Percentiles rank a stretch among this genome's conserved stretches.
These are phyloP conservation scores for Artemia franciscana DNA, from an alignment of 1,140 invertebrate genomes.

Conservation along the genomic window DNA sequence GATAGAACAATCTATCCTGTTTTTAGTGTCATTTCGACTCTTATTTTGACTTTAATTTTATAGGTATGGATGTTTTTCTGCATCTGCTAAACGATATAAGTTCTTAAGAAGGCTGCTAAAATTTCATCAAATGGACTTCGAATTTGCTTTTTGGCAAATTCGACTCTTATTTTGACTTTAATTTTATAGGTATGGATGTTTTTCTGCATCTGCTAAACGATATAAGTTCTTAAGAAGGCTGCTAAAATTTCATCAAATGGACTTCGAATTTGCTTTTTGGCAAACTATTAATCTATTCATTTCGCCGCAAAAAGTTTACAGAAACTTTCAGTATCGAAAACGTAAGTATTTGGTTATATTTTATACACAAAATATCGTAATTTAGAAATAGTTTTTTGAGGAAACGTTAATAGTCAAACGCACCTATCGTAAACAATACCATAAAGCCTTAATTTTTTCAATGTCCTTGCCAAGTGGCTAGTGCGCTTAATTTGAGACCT, in stretches of 20 bases:
- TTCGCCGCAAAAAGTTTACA: conserved; percentile 88
- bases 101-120: no score
- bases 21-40: no score
- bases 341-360: conserved; percentile 34
- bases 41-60: no score
- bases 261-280: conserved; percentile 97
- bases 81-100: no score
- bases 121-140: no score
- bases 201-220: conserved; percentile 66
- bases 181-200: conserved; percentile 35
- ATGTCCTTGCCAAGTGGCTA: no score
- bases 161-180: no score
- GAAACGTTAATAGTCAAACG: neutral
- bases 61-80: no score
- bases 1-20: no score
- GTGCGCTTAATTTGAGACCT: no score
- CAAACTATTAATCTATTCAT: conserved; percentile 94
- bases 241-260: conserved; percentile 91
- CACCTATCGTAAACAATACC: neutral
- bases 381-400: neutral
- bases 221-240: conserved; percentile 77
- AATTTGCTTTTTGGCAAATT: no score
- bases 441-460: neutral
- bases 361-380: neutral
- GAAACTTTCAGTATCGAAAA: conserved; percentile 96